phyloP scores from a whole-genome alignment of 2,797 vertebrate genomes.

The Bucorvus abyssinicus region DNA sequence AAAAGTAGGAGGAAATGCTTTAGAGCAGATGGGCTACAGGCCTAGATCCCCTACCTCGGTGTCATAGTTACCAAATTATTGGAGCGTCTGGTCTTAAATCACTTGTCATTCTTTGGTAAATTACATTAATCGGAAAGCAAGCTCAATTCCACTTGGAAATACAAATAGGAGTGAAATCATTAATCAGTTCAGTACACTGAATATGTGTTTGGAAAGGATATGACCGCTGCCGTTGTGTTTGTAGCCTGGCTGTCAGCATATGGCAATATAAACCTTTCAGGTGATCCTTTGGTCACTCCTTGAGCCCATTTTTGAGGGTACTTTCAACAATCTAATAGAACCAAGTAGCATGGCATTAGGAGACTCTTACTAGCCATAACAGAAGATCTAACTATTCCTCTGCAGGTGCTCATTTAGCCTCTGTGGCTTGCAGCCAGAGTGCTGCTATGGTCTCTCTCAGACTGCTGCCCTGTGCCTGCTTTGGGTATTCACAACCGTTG shows the following conservation, averaged over 20 bases:
- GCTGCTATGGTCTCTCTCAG: fast-evolving
- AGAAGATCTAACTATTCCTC: not conserved
- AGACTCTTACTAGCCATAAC: not conserved
- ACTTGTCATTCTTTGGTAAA: not conserved
- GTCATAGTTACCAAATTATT: not conserved
- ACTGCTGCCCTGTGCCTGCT: not conserved
- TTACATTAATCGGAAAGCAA: not conserved
- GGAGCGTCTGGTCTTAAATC: not conserved
- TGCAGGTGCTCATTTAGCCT: not conserved
- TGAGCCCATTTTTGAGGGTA: not conserved
- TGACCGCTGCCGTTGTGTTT: fast-evolving
- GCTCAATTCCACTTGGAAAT: not conserved
- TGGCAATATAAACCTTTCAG: not conserved
- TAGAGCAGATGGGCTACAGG: fast-evolving
- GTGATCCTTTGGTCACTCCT: not conserved
- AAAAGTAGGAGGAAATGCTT: not conserved
- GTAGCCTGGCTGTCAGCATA: not conserved
- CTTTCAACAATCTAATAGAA: not conserved
- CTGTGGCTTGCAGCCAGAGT: not conserved
- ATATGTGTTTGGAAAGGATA: not conserved
- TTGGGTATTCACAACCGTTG: not conserved
- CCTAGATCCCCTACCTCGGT: too few relatives aligned
- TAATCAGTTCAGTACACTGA: not conserved
- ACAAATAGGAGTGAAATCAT: not conserved
- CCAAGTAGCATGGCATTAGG: not conserved